Evolutionary conservation across 2,113 vertebrate genomes (phyloP), one percentile per base, ranked within the genome.

Genomic region (Psophia crepitans): DNA sequence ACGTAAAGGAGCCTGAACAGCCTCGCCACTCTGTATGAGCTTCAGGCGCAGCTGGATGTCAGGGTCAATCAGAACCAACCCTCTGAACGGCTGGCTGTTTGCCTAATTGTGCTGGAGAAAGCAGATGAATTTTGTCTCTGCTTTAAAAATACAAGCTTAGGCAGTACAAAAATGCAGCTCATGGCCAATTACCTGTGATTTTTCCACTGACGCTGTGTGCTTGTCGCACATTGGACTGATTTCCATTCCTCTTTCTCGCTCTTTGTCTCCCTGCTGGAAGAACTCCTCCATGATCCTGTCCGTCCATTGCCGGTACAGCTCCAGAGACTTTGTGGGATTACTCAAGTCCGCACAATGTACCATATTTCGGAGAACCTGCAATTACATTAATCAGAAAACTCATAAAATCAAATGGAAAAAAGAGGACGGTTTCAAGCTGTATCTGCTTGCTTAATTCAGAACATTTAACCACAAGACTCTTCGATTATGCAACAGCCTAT

Each of bases 141-240:
- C 63, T 70, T 9, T 10, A 14, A 28, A 46, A 28, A 2, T 3
- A 57, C n/a, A 4, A 14, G 81, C 64, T 56, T 3, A 5, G 74
- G 58, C 51, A 28, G 76, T 4, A 30, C 7, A 7, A 11, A 56
- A 44, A 28, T 7, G 87, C 85, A 85, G 76, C 54, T 44, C 26
- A 4, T 2, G 7, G 87, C 49, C 56, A 65, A 35, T 33, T 98
- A 99, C 99, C 99, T 99, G 99, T 44, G 99, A 99, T 91, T 99
- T 99, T 88, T 99, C 99, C 92, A 99, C 99, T 3, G 99, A 99
- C 4, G 99, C 99, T 0, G 99, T 99, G 97, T 99, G 99, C 24
- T 99, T 99, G 97, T 99, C 99, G 37, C 99, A 99, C 99, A 99
- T 99, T 0, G 99, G 99, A 90, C 99, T 99, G 94, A 99, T 99